Percentiles rank a stretch among this genome's conserved stretches.
phyloP scores from a whole-genome alignment of 2,797 vertebrate genomes.

The Mus spretus region DNA sequence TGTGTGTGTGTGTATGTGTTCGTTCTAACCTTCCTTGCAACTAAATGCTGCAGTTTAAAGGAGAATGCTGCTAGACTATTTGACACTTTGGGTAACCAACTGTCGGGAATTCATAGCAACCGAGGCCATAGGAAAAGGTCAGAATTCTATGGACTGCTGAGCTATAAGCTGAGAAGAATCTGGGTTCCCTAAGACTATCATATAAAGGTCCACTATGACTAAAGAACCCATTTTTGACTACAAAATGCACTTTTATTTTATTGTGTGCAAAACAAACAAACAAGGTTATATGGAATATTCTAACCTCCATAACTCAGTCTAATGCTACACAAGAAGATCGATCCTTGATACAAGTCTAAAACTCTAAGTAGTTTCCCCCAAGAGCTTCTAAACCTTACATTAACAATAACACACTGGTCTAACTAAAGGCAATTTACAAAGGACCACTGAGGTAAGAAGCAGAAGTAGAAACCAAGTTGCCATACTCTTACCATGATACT shows the following conservation, averaged over 20 bases:
- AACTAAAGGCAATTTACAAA: slow-evolving; percentile 58
- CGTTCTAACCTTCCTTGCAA: slow-evolving; percentile 33
- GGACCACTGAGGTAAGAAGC: slow-evolving; percentile 40
- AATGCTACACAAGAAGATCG: slow-evolving; percentile 31
- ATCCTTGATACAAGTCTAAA: neutral
- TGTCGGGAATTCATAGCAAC: slow-evolving; percentile 19
- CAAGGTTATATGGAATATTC: neutral
- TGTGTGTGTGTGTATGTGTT: neutral
- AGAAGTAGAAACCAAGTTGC: slow-evolving; percentile 56
- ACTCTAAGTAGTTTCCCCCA: slow-evolving; percentile 10
- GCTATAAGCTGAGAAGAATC: neutral
- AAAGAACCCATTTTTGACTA: neutral
- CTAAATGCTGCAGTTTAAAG: slow-evolving; percentile 28
- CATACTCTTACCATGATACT: neutral
- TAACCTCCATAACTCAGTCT: neutral
- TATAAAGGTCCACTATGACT: neutral
- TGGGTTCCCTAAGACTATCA: neutral
- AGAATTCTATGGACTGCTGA: neutral
- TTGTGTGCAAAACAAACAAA: neutral
- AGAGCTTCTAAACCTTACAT: slow-evolving; percentile 29
- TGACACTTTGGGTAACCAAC: neutral
- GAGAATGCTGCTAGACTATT: neutral
- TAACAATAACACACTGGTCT: neutral
- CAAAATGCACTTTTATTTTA: slow-evolving; percentile 4
- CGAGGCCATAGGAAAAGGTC: neutral